Evolutionary conservation across 2,113 vertebrate genomes (phyloP).

Genomic region (Mohoua ochrocephala): DNA sequence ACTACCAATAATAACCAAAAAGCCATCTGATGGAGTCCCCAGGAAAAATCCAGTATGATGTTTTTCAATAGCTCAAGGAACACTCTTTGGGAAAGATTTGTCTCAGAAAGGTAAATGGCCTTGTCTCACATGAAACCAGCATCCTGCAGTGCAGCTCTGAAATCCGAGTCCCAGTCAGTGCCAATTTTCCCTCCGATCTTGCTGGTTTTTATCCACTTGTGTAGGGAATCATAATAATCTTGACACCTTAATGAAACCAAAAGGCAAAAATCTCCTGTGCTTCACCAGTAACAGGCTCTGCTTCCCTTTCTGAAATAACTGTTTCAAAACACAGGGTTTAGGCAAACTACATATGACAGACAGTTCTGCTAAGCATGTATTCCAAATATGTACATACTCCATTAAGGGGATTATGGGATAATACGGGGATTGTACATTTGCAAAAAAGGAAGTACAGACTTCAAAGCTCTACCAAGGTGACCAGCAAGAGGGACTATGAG

Average conservation of each 20-base stretch:
- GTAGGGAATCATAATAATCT: not conserved
- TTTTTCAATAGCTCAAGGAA: not conserved
- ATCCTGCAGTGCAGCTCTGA: not conserved
- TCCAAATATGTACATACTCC: not conserved
- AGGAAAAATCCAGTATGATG: not conserved
- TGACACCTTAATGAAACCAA: not conserved
- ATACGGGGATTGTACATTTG: not conserved
- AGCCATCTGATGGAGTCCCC: not conserved
- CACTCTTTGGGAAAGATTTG: not conserved
- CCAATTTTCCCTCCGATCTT: not conserved
- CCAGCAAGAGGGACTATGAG: not conserved
- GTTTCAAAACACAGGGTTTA: not conserved
- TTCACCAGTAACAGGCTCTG: not conserved
- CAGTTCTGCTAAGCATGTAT: not conserved
- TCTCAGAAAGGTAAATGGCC: not conserved
- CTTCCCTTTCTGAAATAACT: not conserved
- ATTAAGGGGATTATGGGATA: not conserved
- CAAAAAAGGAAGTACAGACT: not conserved
- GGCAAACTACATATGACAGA: not conserved
- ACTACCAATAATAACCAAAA: not conserved
- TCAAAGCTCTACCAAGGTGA: not conserved
- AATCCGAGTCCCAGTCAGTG: not conserved
- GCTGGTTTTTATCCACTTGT: not conserved
- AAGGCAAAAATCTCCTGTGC: not conserved
- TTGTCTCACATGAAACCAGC: not conserved